Evolutionary conservation across 2,797 vertebrate genomes (phyloP), one percentile per base, ranked within the genome.

Genomic region (Sebastes elongatus): DNA sequence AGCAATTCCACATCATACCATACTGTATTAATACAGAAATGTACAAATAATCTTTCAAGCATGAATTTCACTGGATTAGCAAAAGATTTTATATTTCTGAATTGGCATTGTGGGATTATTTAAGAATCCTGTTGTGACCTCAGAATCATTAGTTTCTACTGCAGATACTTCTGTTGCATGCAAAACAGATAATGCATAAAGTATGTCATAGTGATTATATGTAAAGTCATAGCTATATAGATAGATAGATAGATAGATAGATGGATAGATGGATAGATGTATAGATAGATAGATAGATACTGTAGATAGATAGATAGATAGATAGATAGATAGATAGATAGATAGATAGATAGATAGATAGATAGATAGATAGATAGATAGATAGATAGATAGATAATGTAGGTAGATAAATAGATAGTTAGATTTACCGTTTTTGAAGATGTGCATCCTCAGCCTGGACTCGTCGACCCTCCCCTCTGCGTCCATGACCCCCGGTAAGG

Each of bases 401-500:
- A 33, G 32, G 32, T 10, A 35, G 33, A 75, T 35, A 42, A 10
- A 69, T 10, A 57, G 27, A 62, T 10, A 61, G 35, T 59, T 30
- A 18, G 33, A 75, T 16, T 16, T 93, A 96, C 96, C 95, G 82
- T 96, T 95, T 94, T 94, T 94, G 76, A 96, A 95, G 62, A 96
- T 95, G 60, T 95, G 90, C 90, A 87, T 91, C 76, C 96, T 92
- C 57, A 96, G 92, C 71, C 96, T 92, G 0, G 95, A 96, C 91
- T 96, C 96, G 89, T 96, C 96, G 23, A 96, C 95, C 86, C 96
- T 91, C 33, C 96, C 96, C 82, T 96, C 94, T 0, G 91, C 75
- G 86, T 96, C 96, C 96, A 96, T 96, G 64, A 96, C 92, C 16
- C 96, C 96, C 0, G 94, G 93, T 84, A 96, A 83, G 42, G 86